Conservation (phyloP, 1,140 invertebrate genomes). For the Neotoxoptera formosana region DNA sequence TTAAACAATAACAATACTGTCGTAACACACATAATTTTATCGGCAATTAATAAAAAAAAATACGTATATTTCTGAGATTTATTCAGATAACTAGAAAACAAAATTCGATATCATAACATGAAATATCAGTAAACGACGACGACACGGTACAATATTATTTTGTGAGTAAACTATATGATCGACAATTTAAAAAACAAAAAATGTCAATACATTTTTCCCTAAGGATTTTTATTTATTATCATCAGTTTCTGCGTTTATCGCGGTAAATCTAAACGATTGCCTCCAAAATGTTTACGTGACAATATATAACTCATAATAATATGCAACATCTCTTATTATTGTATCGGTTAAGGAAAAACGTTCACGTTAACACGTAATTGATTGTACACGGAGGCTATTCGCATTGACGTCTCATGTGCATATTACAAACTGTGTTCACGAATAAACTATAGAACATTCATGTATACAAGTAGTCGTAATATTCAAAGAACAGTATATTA, state of each 20-base stretch:
- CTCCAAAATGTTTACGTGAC: background rate
- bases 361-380: background rate
- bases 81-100: background rate
- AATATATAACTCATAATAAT: background rate
- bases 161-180: too few relatives aligned
- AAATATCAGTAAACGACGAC: background rate
- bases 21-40: background rate
- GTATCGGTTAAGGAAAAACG: background rate
- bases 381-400: background rate
- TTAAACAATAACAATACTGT: background rate
- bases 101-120: background rate
- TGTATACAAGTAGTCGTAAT: background rate
- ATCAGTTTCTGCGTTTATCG: too few relatives aligned
- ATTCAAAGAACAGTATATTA: background rate
- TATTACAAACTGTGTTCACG: background rate
- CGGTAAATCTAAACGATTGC: background rate
- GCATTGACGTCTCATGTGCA: background rate
- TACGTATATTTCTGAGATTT: background rate
- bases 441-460: background rate
- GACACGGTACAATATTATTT: too few relatives aligned
- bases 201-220: too few relatives aligned
- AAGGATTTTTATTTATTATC: too few relatives aligned
- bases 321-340: background rate
- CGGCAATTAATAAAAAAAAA: background rate
- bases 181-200: too few relatives aligned